Percentiles rank a stretch among this genome's conserved stretches.
These are phyloP conservation scores for Corvus moneduloides DNA, from an alignment of 2,113 vertebrate genomes.

Conservation along the genomic window DNA sequence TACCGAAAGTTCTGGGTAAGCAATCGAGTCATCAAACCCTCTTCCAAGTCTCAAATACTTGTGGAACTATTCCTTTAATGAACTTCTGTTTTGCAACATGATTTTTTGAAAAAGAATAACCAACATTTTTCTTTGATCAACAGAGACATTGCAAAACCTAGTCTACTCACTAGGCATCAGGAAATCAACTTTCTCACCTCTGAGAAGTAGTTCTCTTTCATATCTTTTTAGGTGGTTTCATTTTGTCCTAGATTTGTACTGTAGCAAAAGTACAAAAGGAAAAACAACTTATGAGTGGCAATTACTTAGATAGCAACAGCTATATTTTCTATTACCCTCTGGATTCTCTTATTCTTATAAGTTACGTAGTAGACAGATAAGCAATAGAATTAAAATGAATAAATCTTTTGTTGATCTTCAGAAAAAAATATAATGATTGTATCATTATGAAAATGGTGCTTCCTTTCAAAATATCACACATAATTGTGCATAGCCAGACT, in stretches of 20 bases:
- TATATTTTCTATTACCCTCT: conserved; percentile 53
- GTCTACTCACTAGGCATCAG: not conserved
- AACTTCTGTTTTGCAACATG: not conserved
- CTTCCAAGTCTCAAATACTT: not conserved
- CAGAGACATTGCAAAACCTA: not conserved
- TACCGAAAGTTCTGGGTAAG: not conserved
- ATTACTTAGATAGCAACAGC: conserved; percentile 51
- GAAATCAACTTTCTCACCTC: conserved; percentile 9
- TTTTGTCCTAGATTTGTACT: conserved; percentile 14
- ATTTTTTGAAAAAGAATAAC: not conserved
- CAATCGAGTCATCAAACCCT: rapidly evolving
- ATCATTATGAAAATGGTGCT: conserved; percentile 68
- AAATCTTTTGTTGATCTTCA: conserved; percentile 73
- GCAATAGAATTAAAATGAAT: conserved; percentile 65
- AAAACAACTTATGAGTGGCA: conserved; percentile 60
- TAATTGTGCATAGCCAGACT: conserved; percentile 74
- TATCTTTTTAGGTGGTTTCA: not conserved
- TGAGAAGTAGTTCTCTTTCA: not conserved
- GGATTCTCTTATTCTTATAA: conserved; percentile 46
- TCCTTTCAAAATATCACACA: conserved; percentile 76
- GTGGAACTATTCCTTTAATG: not conserved
- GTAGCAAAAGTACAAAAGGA: not conserved
- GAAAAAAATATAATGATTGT: conserved; percentile 63
- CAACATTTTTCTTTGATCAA: not conserved
- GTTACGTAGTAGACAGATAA: conserved; percentile 57